A percentile compares a stretch with the other conserved stretches of the same genome.
Conservation (phyloP, 1,140 invertebrate species). For the Epicauta chinensis region DNA sequence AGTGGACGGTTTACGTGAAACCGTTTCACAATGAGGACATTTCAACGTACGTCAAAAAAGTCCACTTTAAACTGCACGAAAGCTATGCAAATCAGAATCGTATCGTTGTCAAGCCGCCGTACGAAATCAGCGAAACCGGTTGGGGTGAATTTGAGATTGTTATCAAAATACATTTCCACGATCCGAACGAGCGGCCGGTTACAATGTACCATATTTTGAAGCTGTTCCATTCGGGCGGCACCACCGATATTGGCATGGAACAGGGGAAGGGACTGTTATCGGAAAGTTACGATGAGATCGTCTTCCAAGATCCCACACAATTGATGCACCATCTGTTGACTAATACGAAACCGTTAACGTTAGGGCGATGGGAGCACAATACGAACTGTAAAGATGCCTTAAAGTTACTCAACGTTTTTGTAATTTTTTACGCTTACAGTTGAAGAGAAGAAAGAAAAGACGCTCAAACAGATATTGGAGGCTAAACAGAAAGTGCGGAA, state of each 20-base stretch:
- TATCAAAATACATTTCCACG: constrained; percentile 97
- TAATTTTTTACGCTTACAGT: constrained; percentile 59
- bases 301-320: constrained; percentile 93
- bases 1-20: constrained; percentile 98
- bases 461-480: constrained; percentile 67
- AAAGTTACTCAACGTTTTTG: constrained; percentile 2
- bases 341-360: constrained; percentile 65
- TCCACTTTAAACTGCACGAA: constrained; percentile 96
- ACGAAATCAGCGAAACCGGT: constrained; percentile 96
- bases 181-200: constrained; percentile 91
- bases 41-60: constrained; percentile 92
- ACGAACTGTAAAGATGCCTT: constrained; percentile 78
- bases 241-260: constrained; percentile 51
- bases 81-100: constrained; percentile 94
- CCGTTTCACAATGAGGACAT: constrained; percentile 92
- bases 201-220: constrained; percentile 95
- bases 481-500: constrained; percentile 77
- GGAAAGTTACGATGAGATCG: constrained; percentile 96
- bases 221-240: constrained; percentile 75
- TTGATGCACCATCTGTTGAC: constrained; percentile 86
- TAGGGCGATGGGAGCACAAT: constrained; percentile 75
- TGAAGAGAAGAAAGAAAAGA: constrained; percentile 84
- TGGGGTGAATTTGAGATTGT: constrained; percentile 99
- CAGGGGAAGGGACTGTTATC: constrained; percentile 80
- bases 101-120: constrained; percentile 90